Evolutionary conservation across 1,140 invertebrate species (phyloP), one percentile per base, ranked within the genome.

Genomic region (Condylostylus longicornis): DNA sequence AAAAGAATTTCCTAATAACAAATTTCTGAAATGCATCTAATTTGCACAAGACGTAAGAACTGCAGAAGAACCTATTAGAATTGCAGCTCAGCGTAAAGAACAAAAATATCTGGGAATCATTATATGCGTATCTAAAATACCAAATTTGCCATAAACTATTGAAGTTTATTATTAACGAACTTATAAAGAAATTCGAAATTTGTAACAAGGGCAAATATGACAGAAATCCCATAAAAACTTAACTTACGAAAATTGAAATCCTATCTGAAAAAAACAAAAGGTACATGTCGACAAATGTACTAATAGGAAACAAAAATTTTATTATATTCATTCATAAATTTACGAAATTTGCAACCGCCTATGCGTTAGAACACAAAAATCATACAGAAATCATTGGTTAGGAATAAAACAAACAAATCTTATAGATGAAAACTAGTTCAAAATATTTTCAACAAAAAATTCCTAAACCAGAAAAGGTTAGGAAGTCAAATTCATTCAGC

Each of bases 121-220:
- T 37, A 29, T 42, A 44, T 14, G 14, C 35, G 28, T 22, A 31
- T 18, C 20, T 44, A 31, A 44, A 42, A 44, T 25, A 33, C 19
- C 19, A 37, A 21, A 41, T 41, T 38, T 41, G 41, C 18, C 38
- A 30, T 37, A 27, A 29, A 39, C 36, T 38, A 15, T 28, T 42
- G 35, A 31, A 45, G 35, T 15, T 38, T n/a, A 35, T 33, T 30
- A 45, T 42, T 25, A 28, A 45, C 30, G 42, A 42, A 30, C 35
- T 36, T 32, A 44, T 44, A 35, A 44, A 44, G 20, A 44, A 44
- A 32, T 44, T 32, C 31, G 39, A 44, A n/a, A 42, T 39, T 35
- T 45, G 40, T 34, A 42, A 38, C 36, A 13, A 15, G n/a, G 29
- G 32, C 31, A 45, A 45, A 39, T 42, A 45, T 33, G 40, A 42